These are phyloP conservation scores for Abscondita cerata DNA, from an alignment of 2,888 invertebrate genomes.

Conservation along the genomic window DNA sequence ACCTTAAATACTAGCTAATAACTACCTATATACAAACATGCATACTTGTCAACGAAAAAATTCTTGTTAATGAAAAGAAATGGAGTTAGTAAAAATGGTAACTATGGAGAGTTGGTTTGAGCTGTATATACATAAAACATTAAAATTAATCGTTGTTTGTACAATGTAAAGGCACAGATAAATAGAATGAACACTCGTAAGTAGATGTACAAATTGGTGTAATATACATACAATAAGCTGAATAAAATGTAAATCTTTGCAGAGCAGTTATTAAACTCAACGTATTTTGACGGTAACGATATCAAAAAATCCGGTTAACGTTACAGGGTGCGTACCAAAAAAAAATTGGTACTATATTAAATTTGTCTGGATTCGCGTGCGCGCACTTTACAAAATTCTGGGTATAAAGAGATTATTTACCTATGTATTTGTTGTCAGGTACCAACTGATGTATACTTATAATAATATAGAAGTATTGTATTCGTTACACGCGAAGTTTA, in stretches of 20 bases:
- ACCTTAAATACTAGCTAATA: constrained; percentile 20
- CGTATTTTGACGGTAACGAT: constrained; percentile 48
- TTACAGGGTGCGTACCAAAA: constrained; percentile 36
- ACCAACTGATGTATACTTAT: constrained; percentile 46
- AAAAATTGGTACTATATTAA: background rate
- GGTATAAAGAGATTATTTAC: constrained; percentile 37
- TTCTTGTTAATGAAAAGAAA: constrained; percentile 7
- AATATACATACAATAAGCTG: constrained; percentile 14
- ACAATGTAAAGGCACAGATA: constrained; percentile 53
- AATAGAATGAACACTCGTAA: constrained; percentile 33
- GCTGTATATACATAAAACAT: constrained; percentile 32
- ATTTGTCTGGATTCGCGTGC: background rate
- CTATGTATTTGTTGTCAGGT: constrained; percentile 51
- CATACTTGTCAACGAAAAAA: constrained; percentile 23
- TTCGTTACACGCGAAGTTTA: constrained; percentile 3
- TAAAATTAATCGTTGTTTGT: constrained; percentile 45
- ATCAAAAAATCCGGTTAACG: constrained; percentile 47
- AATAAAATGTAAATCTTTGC: constrained; percentile 26
- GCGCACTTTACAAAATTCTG: constrained; percentile 35
- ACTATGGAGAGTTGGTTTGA: constrained; percentile 34
- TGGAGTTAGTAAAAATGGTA: constrained; percentile 34
- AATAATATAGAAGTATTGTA: constrained; percentile 15
- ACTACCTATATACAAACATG: constrained; percentile 30
- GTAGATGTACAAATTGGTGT: constrained; percentile 8
- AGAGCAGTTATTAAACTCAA: constrained; percentile 39